Evolutionary conservation across 2,797 vertebrate species (phyloP).

Genomic region (Cyclopterus lumpus): DNA sequence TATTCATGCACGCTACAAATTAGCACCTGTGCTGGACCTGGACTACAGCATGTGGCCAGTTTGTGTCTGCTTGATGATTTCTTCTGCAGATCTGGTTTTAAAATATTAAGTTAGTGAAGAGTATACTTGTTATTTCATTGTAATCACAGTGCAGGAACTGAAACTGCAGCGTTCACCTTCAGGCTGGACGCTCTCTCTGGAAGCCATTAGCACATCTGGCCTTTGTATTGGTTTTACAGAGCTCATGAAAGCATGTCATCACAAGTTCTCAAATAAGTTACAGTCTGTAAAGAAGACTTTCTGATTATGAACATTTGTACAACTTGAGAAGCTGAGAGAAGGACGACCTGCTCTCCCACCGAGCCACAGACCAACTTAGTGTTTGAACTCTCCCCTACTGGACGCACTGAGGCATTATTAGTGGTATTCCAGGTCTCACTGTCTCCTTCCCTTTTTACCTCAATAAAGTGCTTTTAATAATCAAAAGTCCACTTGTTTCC

Average conservation of each 20-base stretch:
- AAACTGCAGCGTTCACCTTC: slow-evolving; percentile 49
- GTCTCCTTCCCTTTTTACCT: too few relatives aligned
- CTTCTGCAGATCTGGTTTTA: slow-evolving; percentile 55
- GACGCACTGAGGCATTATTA: too few relatives aligned
- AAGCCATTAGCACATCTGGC: slow-evolving; percentile 66
- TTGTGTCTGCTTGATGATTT: slow-evolving; percentile 69
- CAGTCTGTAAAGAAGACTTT: not conserved
- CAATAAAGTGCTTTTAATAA: too few relatives aligned
- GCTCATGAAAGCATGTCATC: slow-evolving; percentile 43
- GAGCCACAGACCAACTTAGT: too few relatives aligned
- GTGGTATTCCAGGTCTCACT: too few relatives aligned
- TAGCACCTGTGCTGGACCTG: too few relatives aligned
- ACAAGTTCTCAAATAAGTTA: slow-evolving; percentile 14
- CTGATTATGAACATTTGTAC: not conserved
- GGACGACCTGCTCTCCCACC: too few relatives aligned
- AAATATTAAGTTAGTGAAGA: slow-evolving; percentile 73
- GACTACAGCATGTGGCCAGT: too few relatives aligned
- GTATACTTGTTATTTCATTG: slow-evolving; percentile 72
- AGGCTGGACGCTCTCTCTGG: slow-evolving; percentile 56
- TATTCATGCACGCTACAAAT: not conserved
- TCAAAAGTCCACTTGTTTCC: too few relatives aligned
- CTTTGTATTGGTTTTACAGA: slow-evolving; percentile 54
- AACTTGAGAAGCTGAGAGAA: too few relatives aligned
- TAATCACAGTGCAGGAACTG: slow-evolving; percentile 77
- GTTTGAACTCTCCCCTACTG: too few relatives aligned